Percentiles rank a stretch among this genome's conserved stretches.
Evolutionary conservation across 2,888 invertebrate species (phyloP).

Genomic region (Andrena trimmerana): DNA sequence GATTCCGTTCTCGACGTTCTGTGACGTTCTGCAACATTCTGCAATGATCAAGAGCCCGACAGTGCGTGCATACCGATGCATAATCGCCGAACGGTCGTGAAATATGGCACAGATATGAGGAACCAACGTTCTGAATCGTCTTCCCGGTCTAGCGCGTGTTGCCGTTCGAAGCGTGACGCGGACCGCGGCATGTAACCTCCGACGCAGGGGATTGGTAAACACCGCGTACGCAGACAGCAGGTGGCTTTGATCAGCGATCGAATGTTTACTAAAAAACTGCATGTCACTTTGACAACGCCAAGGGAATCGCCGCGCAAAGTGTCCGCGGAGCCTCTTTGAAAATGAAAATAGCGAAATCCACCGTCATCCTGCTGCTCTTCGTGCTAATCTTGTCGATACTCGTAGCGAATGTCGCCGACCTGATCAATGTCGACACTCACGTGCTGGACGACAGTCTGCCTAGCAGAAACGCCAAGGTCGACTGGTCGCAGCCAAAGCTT

Average conservation of each 20-base stretch:
- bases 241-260: conserved; percentile 42
- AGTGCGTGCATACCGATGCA: conserved; percentile 28
- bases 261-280: conserved; percentile 40
- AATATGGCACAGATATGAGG: conserved; percentile 35
- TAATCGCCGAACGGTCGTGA: conserved; percentile 5
- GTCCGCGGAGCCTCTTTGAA: conserved; percentile 47
- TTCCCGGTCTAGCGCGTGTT: conserved; percentile 5
- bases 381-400: conserved; percentile 89
- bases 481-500: conserved; percentile 74
- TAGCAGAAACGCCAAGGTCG: conserved; percentile 48
- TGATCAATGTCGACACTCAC: conserved; percentile 87
- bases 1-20: neutral
- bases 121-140: conserved; percentile 24
- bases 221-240: conserved; percentile 31
- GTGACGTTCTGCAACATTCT: neutral
- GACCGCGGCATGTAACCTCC: conserved; percentile 35
- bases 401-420: conserved; percentile 89
- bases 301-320: conserved; percentile 22
- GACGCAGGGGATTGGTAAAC: conserved; percentile 33
- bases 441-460: conserved; percentile 62
- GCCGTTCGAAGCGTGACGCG: conserved; percentile 2
- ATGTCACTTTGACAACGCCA: conserved; percentile 8
- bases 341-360: conserved; percentile 89
- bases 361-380: conserved; percentile 87
- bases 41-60: conserved; percentile 25